Percentiles rank a stretch among this genome's conserved stretches.
These are phyloP conservation scores for Diplogasteroides magnus DNA, from an alignment of 1,140 invertebrate species.

Conservation along the genomic window DNA sequence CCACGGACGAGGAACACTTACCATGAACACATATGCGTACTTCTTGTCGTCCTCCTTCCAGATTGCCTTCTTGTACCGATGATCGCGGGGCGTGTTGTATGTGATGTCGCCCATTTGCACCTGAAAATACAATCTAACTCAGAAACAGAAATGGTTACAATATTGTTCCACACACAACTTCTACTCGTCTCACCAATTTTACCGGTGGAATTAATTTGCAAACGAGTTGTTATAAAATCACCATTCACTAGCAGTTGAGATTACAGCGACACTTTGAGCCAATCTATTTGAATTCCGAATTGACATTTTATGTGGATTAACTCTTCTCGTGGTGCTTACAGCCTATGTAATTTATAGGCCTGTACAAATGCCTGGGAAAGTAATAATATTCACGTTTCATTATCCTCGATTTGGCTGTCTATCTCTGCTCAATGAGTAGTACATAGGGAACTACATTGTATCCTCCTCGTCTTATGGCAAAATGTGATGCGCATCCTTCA, in stretches of 20 bases:
- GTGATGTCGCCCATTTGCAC: slow-evolving; percentile 46
- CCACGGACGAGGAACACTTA: neutral
- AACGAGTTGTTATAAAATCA: neutral
- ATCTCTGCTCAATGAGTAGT: too few species aligned
- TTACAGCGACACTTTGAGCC: neutral
- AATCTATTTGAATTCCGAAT: too few species aligned
- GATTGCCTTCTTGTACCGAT: slow-evolving; percentile 37
- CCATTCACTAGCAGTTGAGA: neutral
- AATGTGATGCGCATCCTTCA: too few species aligned
- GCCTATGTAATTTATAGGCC: too few species aligned
- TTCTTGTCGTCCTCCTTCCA: slow-evolving; percentile 55
- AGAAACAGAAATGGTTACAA: slow-evolving; percentile 7
- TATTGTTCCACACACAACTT: slow-evolving; percentile 1
- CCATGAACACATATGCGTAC: slow-evolving; percentile 48
- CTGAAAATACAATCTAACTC: slow-evolving; percentile 26
- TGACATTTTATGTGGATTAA: too few species aligned
- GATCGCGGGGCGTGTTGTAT: slow-evolving; percentile 35
- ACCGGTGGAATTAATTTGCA: too few species aligned
- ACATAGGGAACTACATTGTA: too few species aligned
- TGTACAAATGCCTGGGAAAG: too few species aligned
- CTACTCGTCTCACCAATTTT: neutral
- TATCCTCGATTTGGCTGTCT: too few species aligned
- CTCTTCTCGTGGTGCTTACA: too few species aligned
- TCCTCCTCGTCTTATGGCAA: too few species aligned
- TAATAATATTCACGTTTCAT: too few species aligned